phyloP scores from a whole-genome alignment of 2,113 vertebrate genomes.

The Parotia lawesii region DNA sequence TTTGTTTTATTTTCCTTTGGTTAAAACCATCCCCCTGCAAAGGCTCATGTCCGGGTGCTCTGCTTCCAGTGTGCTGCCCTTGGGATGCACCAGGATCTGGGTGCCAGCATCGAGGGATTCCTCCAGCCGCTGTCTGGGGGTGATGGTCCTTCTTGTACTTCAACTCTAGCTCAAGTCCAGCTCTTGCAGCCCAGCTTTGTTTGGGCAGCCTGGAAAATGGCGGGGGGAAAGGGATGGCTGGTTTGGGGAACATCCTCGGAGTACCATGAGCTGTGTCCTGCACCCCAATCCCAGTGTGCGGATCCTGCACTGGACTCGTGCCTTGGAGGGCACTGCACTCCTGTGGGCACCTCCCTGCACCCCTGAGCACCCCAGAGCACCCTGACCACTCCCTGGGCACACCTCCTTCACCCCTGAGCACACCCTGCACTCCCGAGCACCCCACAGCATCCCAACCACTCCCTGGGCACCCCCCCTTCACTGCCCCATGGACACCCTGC shows the following conservation, averaged over 20 bases:
- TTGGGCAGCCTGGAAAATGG: neutral
- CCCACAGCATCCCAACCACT: neutral
- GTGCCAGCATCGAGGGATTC: neutral
- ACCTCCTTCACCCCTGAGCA: too few species aligned
- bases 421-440: neutral
- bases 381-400: too few species aligned
- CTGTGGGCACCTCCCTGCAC: too few species aligned
- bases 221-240: neutral
- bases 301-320: rapidly evolving
- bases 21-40: neutral
- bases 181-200: neutral
- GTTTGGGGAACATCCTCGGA: neutral
- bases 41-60: rapidly evolving
- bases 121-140: rapidly evolving
- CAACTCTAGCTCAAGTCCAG: too few species aligned
- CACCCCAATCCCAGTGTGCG: rapidly evolving
- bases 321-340: neutral
- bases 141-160: rapidly evolving
- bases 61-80: rapidly evolving
- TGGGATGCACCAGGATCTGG: neutral
- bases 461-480: too few species aligned
- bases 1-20: neutral
- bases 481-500: neutral
- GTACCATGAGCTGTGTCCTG: rapidly evolving
- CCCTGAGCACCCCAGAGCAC: neutral